Evolutionary conservation across 2,888 invertebrate genomes (phyloP), one percentile per base, ranked within the genome.

Genomic region (Mechanitis mazaeus): DNA sequence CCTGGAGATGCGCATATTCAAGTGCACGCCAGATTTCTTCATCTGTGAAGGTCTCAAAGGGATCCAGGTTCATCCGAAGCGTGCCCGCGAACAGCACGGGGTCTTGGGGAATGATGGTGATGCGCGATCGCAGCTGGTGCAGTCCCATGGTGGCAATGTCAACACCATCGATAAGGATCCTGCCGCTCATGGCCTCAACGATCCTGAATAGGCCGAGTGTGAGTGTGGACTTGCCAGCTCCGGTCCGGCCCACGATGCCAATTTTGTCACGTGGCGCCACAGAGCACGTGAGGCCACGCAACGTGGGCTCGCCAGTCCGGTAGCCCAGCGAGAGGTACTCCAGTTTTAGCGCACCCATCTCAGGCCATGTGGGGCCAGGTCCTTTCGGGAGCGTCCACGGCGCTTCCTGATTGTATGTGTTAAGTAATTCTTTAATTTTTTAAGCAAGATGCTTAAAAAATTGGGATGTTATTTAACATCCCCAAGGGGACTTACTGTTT

Each of bases 21-120:
- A 98, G 84, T 33, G 97, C 94, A 58, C 91, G 91, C 98, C 98
- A 98, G 55, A 99, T 84, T 60, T 96, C 94, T 0, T 94, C 94
- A 75, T 98, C 98, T 1, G 91, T 85, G 83, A 95, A 93, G 1
- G 83, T 82, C 70, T 93, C 91, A 84, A 98, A 97, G 2, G 98
- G 98, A 91, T 98, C 98, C 66, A 98, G 91, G 91, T 98, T 98
- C 88, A 96, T 92, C 58, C 98, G 92, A 71, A 98, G 88, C 5
- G 94, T 94, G 56, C 98, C 98, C 31, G 97, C 97, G 90, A 98
- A 98, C 64, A 98, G 91, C 55, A 98, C 96, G 0, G 98, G 98
- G 89, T 98, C 98, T 91, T 98, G 95, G 53, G 95, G 95, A 80
- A 95, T 97, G 77, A 97, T 96, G 54, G 97, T 97, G 71, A 97